Evolutionary conservation across 2,888 invertebrate species (phyloP), one percentile per base, ranked within the genome.

Genomic region (Aelia acuminata): DNA sequence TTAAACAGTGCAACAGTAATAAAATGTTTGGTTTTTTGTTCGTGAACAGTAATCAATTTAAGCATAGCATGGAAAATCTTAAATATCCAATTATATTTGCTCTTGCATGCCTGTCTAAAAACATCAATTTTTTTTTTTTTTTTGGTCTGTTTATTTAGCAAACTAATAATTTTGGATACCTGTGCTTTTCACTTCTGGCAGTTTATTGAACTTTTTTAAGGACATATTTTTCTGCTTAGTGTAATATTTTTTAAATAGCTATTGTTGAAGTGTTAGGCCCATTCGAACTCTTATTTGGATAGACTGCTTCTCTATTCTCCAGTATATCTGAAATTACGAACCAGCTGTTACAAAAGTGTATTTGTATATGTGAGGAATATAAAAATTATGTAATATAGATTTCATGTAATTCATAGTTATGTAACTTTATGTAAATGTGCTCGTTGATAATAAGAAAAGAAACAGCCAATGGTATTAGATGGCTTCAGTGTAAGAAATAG

Each of bases 181-280:
- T 80, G 80, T 80, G 43, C 80, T 80, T 80, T 80, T 80, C 80
- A 80, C 80, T 80, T 80, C 80, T 80, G 80, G 80, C 3, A 80
- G 80, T 47, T 80, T 80, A 80, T 80, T 80, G n/a, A 80, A 80
- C 80, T 80, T 80, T 80, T 80, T 80, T 80, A 80, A 80, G 3
- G 80, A 80, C 80, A 80, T 80, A 80, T n/a, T 80, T n/a, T 1
- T 43, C 80, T 1, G n/a, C 43, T 80, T 80, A 43, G 43, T 80
- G 43, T 43, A 22, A 22, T 80, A n/a, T 80, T 43, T 80, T 70
- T 80, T n/a, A 80, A 43, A 8, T n/a, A 2, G n/a, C 11, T 47
- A 43, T 47, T 43, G 80, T 15, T 80, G 80, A 47, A 80, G 43
- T 5, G 22, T 39, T 80, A 43, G 31, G 11, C 43, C 80, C 80